phyloP scores from a whole-genome alignment of 2,113 vertebrate genomes.

The Peromyscus polionotus region DNA sequence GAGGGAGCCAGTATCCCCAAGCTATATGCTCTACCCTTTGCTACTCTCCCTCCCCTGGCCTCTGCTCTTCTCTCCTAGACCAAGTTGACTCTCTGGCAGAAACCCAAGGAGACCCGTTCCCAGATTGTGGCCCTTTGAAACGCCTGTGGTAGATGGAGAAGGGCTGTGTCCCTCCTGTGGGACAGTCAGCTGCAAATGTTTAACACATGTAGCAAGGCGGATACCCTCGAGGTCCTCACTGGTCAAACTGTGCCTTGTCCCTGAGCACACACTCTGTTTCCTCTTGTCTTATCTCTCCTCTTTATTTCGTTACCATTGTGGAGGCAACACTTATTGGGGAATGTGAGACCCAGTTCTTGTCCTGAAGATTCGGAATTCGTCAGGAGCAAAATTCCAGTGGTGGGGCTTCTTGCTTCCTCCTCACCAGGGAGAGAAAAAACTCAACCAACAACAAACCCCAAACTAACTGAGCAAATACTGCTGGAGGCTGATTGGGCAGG shows the following conservation, averaged over 20 bases:
- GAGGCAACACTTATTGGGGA: background rate
- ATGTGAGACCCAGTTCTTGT: background rate
- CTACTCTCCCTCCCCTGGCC: background rate
- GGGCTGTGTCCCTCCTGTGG: background rate
- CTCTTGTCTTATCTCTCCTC: background rate
- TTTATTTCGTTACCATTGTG: background rate
- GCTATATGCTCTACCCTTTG: background rate
- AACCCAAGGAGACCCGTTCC: background rate
- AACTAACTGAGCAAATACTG: background rate
- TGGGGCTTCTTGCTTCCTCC: slow-evolving; percentile 64
- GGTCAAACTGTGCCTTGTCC: background rate
- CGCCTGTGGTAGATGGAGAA: background rate
- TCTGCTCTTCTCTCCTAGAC: background rate
- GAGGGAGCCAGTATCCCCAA: background rate
- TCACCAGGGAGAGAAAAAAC: slow-evolving; percentile 11
- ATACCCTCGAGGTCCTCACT: background rate
- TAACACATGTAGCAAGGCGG: background rate
- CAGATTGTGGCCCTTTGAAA: background rate
- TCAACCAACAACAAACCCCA: slow-evolving; percentile 34
- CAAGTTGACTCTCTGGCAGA: background rate
- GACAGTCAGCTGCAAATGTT: background rate
- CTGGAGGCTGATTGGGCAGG: background rate
- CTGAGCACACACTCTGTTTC: background rate
- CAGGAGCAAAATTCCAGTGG: slow-evolving; percentile 11
- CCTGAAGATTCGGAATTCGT: slow-evolving; percentile 36